phyloP scores from a whole-genome alignment of 2,888 invertebrate species.

The Crioceris asparagi region DNA sequence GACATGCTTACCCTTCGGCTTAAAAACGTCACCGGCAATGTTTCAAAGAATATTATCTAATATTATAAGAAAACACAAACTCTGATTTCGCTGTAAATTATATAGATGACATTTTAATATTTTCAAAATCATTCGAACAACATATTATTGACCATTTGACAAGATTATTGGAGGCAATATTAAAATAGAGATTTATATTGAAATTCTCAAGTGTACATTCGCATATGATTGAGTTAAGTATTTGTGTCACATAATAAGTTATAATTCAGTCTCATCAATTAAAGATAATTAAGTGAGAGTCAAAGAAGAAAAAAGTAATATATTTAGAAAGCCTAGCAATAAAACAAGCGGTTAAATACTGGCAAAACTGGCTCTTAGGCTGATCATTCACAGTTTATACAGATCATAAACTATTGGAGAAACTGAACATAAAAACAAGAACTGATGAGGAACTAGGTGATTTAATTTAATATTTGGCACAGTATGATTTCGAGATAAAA shows the following conservation, averaged over 20 bases:
- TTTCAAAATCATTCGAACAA: not conserved
- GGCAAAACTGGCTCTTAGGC: slow-evolving; percentile 1
- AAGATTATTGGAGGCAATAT: not conserved
- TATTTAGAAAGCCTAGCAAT: not conserved
- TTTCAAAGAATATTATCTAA: no score
- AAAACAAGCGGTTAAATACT: not conserved
- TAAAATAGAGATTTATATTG: slow-evolving; percentile 1
- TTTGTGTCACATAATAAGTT: not conserved
- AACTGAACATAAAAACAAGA: no score
- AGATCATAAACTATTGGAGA: no score
- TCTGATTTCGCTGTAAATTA: not conserved
- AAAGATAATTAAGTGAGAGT: not conserved
- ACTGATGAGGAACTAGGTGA: no score
- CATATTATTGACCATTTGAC: slow-evolving; percentile 2
- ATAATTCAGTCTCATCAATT: not conserved
- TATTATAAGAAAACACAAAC: no score
- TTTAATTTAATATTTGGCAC: no score
- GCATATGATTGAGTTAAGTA: not conserved
- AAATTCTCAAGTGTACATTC: slow-evolving; percentile 1
- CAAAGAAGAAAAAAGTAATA: not conserved
- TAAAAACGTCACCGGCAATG: no score
- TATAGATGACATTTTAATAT: no score
- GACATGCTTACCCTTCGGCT: no score
- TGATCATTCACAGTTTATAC: no score
- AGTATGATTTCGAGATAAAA: no score